Conservation (phyloP, 2,113 vertebrate species). For the Megaceryle torquata region DNA sequence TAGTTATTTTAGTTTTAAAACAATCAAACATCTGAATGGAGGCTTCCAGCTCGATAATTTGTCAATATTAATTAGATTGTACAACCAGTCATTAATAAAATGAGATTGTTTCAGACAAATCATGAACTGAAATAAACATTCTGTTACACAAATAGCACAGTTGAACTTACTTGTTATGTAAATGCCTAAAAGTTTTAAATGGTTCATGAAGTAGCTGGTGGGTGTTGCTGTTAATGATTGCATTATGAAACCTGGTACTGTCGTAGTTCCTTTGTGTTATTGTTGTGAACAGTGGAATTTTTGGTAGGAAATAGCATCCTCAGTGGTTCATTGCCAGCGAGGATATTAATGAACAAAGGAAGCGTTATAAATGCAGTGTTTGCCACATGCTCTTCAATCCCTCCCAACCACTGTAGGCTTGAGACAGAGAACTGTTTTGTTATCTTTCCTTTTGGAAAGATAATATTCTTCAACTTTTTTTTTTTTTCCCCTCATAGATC, state of each 20-base stretch:
- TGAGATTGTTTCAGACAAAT: not conserved
- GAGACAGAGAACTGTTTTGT: not conserved
- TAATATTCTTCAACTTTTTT: not conserved
- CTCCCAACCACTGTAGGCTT: not conserved
- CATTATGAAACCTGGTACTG: not conserved
- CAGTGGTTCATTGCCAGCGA: not conserved
- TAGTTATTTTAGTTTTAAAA: not conserved
- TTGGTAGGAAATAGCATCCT: conserved; percentile 5
- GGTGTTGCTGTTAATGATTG: not conserved
- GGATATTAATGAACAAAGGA: conserved; percentile 16
- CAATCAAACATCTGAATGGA: not conserved
- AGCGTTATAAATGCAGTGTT: not conserved
- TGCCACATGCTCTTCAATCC: not conserved
- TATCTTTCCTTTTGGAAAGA: not conserved
- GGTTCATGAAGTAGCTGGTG: not conserved
- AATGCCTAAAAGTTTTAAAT: not conserved
- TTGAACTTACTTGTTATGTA: not conserved
- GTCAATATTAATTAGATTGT: not conserved
- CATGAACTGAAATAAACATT: not conserved
- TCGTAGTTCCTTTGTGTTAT: not conserved
- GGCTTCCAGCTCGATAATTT: not conserved
- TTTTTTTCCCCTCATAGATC: not conserved
- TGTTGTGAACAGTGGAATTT: conserved; percentile 31
- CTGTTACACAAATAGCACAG: not conserved
- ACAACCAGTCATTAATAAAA: not conserved